Evolutionary conservation across 37 sponge, comb jelly and placozoan genomes (phyloP), one percentile per base, ranked within the genome.

Genomic region (Haliclona indistincta): DNA sequence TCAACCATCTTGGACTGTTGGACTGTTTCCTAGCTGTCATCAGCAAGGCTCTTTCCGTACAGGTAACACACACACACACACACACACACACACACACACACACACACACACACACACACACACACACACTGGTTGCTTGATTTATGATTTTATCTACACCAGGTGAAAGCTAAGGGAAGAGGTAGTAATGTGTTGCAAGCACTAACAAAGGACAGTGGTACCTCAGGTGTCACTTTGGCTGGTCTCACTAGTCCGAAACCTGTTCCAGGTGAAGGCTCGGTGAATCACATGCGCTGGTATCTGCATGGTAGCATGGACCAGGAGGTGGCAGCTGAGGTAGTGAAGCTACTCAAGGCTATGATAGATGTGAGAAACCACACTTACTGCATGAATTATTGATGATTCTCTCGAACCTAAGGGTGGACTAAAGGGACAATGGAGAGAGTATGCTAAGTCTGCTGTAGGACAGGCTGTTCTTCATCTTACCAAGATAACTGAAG

Each of bases 401-500:
- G 17, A 22, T n/a, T 36, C 36, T 43, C 42, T 8, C 4, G 28
- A 52, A 44, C 38, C 33, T 11, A 38, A 81, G 61, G 93, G 93
- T 6, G 38, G 47, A 45, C 41, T 89, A 25, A 88, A 88, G 15
- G 55, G 44, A 19, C 73, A 72, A 62, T 96, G 96, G 96, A 53
- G 81, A 56, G 90, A 90, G 6, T 70, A 85, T 52, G 66, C 81
- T 43, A 91, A 88, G 70, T 81, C 96, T 36, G 90, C 89, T 39
- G 58, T 96, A n/a, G 96, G 90, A 22, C 89, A 96, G 72, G 87
- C 90, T 0, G 81, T 96, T 22, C 80, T 96, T 7, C 88, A 85
- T 45, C 80, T 96, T 36, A 96, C 96, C 34, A 96, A 88, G 69
- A 38, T 89, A 25, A 72, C 53, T 22, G 93, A 92, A 39, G 80